Evolutionary conservation across 2,113 vertebrate genomes (phyloP).

Genomic region (Pyrgilauda ruficollis): DNA sequence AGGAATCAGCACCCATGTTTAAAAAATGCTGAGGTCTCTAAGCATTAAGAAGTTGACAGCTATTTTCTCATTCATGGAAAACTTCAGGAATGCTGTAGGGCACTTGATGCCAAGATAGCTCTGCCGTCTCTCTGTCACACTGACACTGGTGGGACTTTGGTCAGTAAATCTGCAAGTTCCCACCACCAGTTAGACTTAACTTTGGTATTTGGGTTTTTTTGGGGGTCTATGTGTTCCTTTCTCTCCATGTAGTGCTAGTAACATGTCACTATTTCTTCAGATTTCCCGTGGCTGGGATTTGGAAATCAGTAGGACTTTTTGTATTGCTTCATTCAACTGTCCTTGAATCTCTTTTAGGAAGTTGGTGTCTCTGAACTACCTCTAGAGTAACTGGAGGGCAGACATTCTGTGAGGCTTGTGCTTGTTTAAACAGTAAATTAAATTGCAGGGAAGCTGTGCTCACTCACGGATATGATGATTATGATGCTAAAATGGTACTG

Average conservation of each 20-base stretch:
- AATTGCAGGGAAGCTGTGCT: neutral
- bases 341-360: neutral
- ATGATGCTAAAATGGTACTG: neutral
- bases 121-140: neutral
- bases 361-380: neutral
- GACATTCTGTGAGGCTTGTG: neutral
- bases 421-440: conserved; percentile 32
- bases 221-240: neutral
- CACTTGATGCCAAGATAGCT: neutral
- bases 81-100: neutral
- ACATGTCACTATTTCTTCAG: neutral
- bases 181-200: neutral
- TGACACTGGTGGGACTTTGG: neutral
- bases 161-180: neutral
- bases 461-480: neutral
- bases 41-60: neutral
- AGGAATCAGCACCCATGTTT: neutral
- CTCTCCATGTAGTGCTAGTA: neutral
- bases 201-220: neutral
- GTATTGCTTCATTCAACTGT: neutral
- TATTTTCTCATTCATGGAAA: neutral
- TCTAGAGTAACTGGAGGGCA: neutral
- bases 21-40: neutral
- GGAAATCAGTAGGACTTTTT: neutral
- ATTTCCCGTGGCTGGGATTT: neutral